A percentile compares a stretch with the other conserved stretches of the same genome.
Evolutionary conservation across 2,797 vertebrate genomes (phyloP).

Genomic region (Enteromius radiatus): DNA sequence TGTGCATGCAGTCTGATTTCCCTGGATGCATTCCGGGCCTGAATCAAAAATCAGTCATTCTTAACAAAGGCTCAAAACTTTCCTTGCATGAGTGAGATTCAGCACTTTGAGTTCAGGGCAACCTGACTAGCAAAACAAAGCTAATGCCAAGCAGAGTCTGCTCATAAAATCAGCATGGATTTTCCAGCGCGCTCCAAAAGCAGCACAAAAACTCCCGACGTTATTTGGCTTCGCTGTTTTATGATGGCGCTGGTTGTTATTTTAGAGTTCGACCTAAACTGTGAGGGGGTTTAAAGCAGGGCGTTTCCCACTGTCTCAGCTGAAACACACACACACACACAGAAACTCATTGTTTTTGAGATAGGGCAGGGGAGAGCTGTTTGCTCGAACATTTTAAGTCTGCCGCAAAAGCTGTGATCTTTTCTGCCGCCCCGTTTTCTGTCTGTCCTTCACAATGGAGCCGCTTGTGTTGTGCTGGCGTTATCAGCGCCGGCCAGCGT

Average conservation of each 20-base stretch:
- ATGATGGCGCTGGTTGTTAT: slow-evolving; percentile 59
- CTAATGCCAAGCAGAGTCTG: slow-evolving; percentile 48
- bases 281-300: slow-evolving; percentile 59
- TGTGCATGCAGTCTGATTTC: slow-evolving; percentile 33
- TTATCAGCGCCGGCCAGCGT: slow-evolving; percentile 56
- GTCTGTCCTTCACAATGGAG: slow-evolving; percentile 53
- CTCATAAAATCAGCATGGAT: slow-evolving; percentile 55
- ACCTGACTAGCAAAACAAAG: slow-evolving; percentile 56
- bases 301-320: slow-evolving; percentile 56
- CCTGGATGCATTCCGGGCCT: slow-evolving; percentile 38
- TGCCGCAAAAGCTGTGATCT: slow-evolving; percentile 60
- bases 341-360: slow-evolving; percentile 53
- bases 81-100: slow-evolving; percentile 48
- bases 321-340: slow-evolving; percentile 46
- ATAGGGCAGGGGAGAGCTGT: slow-evolving; percentile 41
- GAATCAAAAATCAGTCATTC: slow-evolving; percentile 46
- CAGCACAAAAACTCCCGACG: slow-evolving; percentile 41
- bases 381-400: slow-evolving; percentile 54
- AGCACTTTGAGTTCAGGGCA: slow-evolving; percentile 52
- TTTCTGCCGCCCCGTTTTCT: slow-evolving; percentile 51
- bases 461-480: slow-evolving; percentile 48
- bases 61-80: slow-evolving; percentile 35
- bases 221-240: slow-evolving; percentile 57
- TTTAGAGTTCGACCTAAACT: slow-evolving; percentile 61
- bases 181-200: slow-evolving; percentile 49